A percentile compares a stretch with the other conserved stretches of the same genome.
Evolutionary conservation across 2,888 invertebrate species (phyloP).

Genomic region (Lepidochrysops patricia): DNA sequence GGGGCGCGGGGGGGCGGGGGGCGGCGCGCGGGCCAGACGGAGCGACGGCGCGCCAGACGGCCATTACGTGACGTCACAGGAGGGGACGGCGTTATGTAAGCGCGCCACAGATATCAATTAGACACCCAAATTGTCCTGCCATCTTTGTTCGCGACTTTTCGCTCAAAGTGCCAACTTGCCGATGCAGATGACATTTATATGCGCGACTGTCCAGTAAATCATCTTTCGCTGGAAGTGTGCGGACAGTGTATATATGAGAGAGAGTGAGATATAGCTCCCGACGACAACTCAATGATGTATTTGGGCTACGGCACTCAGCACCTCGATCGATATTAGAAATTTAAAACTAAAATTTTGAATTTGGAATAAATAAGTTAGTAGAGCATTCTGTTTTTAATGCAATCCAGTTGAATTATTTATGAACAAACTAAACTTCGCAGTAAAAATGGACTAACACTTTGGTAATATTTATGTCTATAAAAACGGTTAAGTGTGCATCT

Average conservation of each 20-base stretch:
- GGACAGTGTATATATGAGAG: too few relatives aligned
- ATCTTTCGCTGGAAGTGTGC: not conserved
- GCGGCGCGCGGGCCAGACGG: constrained; percentile 43
- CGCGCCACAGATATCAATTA: constrained; percentile 40
- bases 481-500: too few relatives aligned
- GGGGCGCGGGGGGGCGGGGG: constrained; percentile 25
- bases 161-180: not conserved
- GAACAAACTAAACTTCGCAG: not conserved
- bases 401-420: not conserved
- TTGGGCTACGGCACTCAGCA: not conserved
- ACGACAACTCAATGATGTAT: not conserved
- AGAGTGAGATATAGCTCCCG: not conserved
- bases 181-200: not conserved
- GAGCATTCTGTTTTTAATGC: not conserved
- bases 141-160: constrained; percentile 8
- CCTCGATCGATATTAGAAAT: not conserved
- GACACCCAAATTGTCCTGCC: constrained; percentile 26
- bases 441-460: not conserved
- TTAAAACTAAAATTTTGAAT: not conserved
- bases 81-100: constrained; percentile 45
- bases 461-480: not conserved
- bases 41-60: constrained; percentile 48
- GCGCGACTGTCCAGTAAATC: not conserved
- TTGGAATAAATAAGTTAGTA: not conserved
- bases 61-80: constrained; percentile 56